Evolutionary conservation across 2,888 invertebrate genomes (phyloP).

Genomic region (Sphaerophoria taeniata): DNA sequence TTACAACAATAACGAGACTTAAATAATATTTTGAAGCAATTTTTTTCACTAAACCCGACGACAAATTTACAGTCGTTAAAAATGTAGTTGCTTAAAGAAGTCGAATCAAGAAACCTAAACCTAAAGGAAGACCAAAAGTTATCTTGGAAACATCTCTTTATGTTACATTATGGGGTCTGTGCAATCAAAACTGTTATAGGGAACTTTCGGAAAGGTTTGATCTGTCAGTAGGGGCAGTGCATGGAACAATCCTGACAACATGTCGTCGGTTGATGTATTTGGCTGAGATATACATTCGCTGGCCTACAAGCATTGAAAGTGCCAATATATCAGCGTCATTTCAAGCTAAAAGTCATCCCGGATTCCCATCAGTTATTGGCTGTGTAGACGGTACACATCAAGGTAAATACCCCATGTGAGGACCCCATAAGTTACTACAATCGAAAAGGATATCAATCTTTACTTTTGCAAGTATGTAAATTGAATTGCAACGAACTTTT

Average conservation of each 20-base stretch:
- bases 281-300: neutral
- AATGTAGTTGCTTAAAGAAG: slow-evolving; percentile 2
- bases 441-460: slow-evolving; percentile 5
- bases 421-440: slow-evolving; percentile 8
- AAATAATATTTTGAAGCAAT: too few relatives aligned
- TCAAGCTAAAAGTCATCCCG: too few relatives aligned
- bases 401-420: neutral
- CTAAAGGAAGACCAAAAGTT: slow-evolving; percentile 1
- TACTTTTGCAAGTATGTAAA: slow-evolving; percentile 6
- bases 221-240: neutral
- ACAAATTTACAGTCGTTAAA: too few relatives aligned
- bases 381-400: neutral
- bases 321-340: too few relatives aligned
- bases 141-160: neutral
- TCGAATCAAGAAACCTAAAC: neutral
- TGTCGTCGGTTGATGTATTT: neutral
- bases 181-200: slow-evolving; percentile 13
- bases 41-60: too few relatives aligned
- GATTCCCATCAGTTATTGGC: neutral
- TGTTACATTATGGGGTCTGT: slow-evolving; percentile 9
- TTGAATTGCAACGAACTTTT: neutral
- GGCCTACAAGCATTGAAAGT: slow-evolving; percentile 1
- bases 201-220: slow-evolving; percentile 16
- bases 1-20: too few relatives aligned
- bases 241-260: slow-evolving; percentile 5